phyloP scores from a whole-genome alignment of 2,113 vertebrate genomes.

The Petrocephalus microphthalmus region DNA sequence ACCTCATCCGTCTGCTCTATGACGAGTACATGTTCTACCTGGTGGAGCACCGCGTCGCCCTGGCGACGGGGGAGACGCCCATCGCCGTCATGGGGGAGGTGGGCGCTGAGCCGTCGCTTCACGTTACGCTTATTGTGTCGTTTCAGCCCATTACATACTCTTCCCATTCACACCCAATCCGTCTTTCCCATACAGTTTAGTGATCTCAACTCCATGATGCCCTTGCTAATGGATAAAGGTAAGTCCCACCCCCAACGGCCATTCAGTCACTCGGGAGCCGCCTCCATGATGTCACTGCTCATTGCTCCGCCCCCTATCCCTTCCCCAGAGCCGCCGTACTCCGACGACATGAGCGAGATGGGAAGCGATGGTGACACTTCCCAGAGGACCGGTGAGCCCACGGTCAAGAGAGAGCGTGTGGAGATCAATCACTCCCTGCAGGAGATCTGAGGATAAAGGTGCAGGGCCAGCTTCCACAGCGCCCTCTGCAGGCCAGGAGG shows the following conservation, averaged over 20 bases:
- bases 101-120: constrained; percentile 24
- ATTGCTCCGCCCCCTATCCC: not conserved
- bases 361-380: constrained; percentile 63
- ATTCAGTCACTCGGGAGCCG: not conserved
- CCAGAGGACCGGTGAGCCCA: constrained; percentile 63
- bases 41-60: constrained; percentile 91
- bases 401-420: constrained; percentile 82
- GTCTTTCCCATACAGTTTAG: constrained; percentile 73
- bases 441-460: constrained; percentile 66
- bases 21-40: constrained; percentile 99
- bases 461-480: not conserved
- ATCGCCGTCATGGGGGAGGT: constrained; percentile 98
- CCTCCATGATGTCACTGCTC: not conserved
- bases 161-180: constrained; percentile 7
- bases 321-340: constrained; percentile 53
- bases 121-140: not conserved
- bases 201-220: constrained; percentile 81
- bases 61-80: constrained; percentile 88
- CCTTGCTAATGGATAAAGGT: constrained; percentile 87
- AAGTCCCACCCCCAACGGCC: not conserved
- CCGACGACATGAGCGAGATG: constrained; percentile 74
- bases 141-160: not conserved
- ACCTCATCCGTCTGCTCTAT: constrained; percentile 92
- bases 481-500: not conserved
- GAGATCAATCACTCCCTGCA: constrained; percentile 81